Evolutionary conservation across 2,888 invertebrate species (phyloP).

Genomic region (Mactromeris polynyma): DNA sequence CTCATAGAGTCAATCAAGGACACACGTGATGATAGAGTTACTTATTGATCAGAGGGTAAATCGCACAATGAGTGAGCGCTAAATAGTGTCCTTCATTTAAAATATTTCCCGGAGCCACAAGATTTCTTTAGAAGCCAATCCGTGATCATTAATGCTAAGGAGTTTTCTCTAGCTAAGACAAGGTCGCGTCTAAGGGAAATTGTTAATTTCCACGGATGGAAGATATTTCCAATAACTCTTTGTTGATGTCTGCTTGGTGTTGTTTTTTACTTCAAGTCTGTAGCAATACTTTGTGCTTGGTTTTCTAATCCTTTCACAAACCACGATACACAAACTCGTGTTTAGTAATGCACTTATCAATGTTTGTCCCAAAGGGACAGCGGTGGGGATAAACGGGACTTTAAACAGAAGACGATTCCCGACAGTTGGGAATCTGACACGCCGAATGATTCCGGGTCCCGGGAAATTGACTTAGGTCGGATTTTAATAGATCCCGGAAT

Average conservation of each 20-base stretch:
- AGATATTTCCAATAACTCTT: neutral
- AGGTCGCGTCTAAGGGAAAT: neutral
- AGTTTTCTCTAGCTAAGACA: neutral
- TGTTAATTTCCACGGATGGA: neutral
- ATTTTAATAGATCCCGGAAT: too few relatives aligned
- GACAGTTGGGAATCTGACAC: too few relatives aligned
- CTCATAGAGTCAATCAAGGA: neutral
- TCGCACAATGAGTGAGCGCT: neutral
- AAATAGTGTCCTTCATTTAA: too few relatives aligned
- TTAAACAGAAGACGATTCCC: too few relatives aligned
- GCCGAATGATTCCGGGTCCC: too few relatives aligned
- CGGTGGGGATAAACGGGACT: too few relatives aligned
- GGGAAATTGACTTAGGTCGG: too few relatives aligned
- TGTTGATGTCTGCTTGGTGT: neutral
- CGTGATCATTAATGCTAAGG: neutral
- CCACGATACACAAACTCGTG: too few relatives aligned
- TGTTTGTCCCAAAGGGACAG: too few relatives aligned
- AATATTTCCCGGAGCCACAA: neutral
- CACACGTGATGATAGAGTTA: neutral
- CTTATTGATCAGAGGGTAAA: neutral
- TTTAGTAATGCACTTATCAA: too few relatives aligned
- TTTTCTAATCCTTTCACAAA: too few relatives aligned
- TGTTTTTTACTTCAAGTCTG: neutral
- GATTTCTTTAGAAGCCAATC: neutral
- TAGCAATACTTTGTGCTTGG: too few relatives aligned